Conservation (phyloP, 2,888 invertebrate species). For the Eulithis testata region DNA sequence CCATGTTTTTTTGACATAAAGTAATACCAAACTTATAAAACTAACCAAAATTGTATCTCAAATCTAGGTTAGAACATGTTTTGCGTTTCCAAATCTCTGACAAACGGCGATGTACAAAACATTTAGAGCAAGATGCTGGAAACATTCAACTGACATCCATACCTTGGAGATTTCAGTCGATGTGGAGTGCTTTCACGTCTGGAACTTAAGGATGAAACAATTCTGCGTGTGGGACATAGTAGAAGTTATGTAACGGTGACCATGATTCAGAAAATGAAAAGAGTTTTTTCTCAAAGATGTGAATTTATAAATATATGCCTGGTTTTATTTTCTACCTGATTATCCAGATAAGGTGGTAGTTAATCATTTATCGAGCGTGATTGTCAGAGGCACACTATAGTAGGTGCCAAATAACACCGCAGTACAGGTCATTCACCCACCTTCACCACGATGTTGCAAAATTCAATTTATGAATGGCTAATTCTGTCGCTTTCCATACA, state of each 20-base stretch:
- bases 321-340: too few species aligned
- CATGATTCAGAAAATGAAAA: neutral
- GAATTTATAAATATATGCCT: too few species aligned
- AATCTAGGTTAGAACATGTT: neutral
- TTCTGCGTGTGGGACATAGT: conserved; percentile 19
- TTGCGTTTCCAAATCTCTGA: conserved; percentile 4
- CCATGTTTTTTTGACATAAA: too few species aligned
- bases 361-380: too few species aligned
- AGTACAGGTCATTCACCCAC: too few species aligned
- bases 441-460: too few species aligned
- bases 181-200: conserved; percentile 38
- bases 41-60: neutral
- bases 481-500: too few species aligned
- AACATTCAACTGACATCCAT: conserved; percentile 28
- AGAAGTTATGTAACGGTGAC: conserved; percentile 19
- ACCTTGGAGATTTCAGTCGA: conserved; percentile 44
- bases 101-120: conserved; percentile 11
- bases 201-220: conserved; percentile 26
- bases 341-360: too few species aligned
- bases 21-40: neutral
- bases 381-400: too few species aligned
- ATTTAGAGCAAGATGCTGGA: conserved; percentile 11
- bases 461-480: too few species aligned
- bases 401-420: too few species aligned
- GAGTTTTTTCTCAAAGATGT: neutral